Evolutionary conservation across 1,140 invertebrate genomes (phyloP).

Genomic region (Panagrolaimus sp.): DNA sequence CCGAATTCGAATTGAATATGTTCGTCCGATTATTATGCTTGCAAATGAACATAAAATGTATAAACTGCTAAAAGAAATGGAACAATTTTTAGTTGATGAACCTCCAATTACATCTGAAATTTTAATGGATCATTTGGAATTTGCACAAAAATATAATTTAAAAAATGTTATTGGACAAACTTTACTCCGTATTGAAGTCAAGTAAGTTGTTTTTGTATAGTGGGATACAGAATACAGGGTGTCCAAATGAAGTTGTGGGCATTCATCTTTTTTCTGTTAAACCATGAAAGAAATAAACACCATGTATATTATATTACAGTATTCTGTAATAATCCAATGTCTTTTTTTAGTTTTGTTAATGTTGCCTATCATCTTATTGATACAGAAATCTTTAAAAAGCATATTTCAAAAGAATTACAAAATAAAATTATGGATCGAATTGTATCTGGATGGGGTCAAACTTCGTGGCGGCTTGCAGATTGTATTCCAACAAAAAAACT

Average conservation of each 20-base stretch:
- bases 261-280: too few relatives aligned
- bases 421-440: neutral
- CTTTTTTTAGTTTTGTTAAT: too few relatives aligned
- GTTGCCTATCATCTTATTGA: too few relatives aligned
- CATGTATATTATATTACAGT: too few relatives aligned
- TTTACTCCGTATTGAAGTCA: slow-evolving; percentile 15
- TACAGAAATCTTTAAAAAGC: too few relatives aligned
- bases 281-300: too few relatives aligned
- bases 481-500: neutral
- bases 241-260: too few relatives aligned
- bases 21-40: slow-evolving; percentile 18
- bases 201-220: too few relatives aligned
- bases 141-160: slow-evolving; percentile 13
- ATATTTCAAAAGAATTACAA: neutral
- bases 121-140: slow-evolving; percentile 16
- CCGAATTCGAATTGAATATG: slow-evolving; percentile 18
- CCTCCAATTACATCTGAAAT: slow-evolving; percentile 19
- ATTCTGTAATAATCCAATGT: too few relatives aligned
- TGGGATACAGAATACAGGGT: too few relatives aligned
- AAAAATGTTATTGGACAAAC: slow-evolving; percentile 6
- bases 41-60: slow-evolving; percentile 16
- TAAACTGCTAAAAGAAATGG: slow-evolving; percentile 1
- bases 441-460: neutral
- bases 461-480: neutral
- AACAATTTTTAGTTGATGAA: slow-evolving; percentile 17